Percentiles rank a stretch among this genome's conserved stretches.
Evolutionary conservation across 2,888 invertebrate species (phyloP).

Genomic region (Ophion ventricosus): DNA sequence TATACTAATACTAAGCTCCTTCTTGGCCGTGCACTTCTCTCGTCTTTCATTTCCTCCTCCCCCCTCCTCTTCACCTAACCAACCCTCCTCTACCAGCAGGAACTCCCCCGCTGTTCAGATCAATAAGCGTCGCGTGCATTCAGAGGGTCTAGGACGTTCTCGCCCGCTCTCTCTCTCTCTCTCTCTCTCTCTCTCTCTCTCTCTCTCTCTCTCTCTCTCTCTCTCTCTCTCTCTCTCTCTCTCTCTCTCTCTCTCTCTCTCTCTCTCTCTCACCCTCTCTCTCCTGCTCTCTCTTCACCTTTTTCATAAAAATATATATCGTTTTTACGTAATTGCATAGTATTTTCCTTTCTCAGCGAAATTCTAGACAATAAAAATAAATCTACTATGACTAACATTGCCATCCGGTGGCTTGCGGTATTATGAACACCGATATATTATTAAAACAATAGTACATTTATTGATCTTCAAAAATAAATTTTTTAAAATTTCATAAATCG

Average conservation of each 20-base stretch:
- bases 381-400: not conserved
- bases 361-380: not conserved
- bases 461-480: not conserved
- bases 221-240: too few relatives aligned
- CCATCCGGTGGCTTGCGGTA: not conserved
- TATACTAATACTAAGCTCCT: slow-evolving; percentile 10
- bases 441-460: not conserved
- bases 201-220: not conserved
- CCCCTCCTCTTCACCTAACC: slow-evolving; percentile 37
- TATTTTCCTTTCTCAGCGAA: not conserved
- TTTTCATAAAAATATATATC: slow-evolving; percentile 1
- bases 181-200: slow-evolving; percentile 11
- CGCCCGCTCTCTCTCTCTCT: slow-evolving; percentile 8
- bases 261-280: not conserved
- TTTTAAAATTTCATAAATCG: too few relatives aligned
- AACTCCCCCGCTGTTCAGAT: slow-evolving; percentile 70
- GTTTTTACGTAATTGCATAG: not conserved
- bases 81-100: slow-evolving; percentile 32
- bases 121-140: slow-evolving; percentile 79
- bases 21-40: slow-evolving; percentile 55
- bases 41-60: slow-evolving; percentile 58
- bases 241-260: not conserved
- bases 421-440: not conserved
- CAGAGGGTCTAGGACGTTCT: slow-evolving; percentile 74
- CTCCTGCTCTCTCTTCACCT: not conserved